Evolutionary conservation across 2,113 vertebrate species (phyloP).

Genomic region (Agapornis roseicollis): DNA sequence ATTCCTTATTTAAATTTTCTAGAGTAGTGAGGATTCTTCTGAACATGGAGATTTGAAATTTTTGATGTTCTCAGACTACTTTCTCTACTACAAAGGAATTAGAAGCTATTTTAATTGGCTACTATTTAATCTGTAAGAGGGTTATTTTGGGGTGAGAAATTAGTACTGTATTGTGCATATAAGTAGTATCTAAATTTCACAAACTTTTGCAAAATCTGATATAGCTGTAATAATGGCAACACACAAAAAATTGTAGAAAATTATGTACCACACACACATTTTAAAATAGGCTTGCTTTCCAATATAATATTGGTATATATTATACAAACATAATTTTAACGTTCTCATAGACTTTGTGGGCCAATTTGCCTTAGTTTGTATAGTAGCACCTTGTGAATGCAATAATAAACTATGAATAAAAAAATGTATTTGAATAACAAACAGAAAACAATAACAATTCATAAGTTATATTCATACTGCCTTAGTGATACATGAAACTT

Average conservation of each 20-base stretch:
- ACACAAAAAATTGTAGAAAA: neutral
- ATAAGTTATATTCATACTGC: neutral
- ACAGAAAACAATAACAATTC: neutral
- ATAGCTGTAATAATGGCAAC: neutral
- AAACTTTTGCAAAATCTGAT: neutral
- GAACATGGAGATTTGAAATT: neutral
- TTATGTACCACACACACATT: neutral
- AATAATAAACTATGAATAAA: neutral
- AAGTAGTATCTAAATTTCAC: neutral
- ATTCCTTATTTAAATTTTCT: neutral
- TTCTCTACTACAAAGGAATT: neutral
- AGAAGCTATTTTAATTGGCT: neutral
- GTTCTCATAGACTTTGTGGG: neutral
- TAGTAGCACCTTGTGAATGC: neutral
- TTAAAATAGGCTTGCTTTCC: neutral
- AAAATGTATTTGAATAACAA: neutral
- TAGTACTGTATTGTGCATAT: neutral
- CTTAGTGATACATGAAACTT: neutral
- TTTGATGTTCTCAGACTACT: neutral
- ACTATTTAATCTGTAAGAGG: neutral
- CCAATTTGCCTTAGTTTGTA: neutral
- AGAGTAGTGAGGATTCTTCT: neutral
- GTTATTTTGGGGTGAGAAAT: neutral
- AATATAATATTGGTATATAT: neutral
- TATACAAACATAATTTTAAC: neutral